phyloP scores from a whole-genome alignment of 2,888 invertebrate genomes.

The Perdita meconis region DNA sequence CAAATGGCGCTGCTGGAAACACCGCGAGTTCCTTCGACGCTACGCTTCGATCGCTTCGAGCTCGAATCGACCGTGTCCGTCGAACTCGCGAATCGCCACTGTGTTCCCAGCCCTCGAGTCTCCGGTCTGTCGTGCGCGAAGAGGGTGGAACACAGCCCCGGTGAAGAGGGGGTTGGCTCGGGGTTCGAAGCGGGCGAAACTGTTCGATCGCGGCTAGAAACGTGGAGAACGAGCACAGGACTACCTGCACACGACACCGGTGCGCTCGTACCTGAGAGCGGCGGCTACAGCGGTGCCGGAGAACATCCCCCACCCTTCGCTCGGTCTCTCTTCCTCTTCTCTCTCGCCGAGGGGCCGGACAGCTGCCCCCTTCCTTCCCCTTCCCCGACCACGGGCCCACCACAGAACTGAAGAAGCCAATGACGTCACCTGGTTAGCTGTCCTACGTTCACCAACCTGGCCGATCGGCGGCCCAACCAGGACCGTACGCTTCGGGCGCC shows the following conservation, averaged over 20 bases:
- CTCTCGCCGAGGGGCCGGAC: constrained; percentile 46
- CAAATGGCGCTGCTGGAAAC: neutral
- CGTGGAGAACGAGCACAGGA: constrained; percentile 64
- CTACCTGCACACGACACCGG: constrained; percentile 78
- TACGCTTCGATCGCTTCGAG: constrained; percentile 13
- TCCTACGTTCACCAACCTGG: constrained; percentile 77
- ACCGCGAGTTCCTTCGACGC: neutral
- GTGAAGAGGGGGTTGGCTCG: constrained; percentile 6
- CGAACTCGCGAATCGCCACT: neutral
- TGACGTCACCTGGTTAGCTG: constrained; percentile 79
- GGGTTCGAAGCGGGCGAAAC: constrained; percentile 20
- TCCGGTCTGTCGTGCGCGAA: neutral
- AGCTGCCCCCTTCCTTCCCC: constrained; percentile 46
- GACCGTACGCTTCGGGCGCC: constrained; percentile 48
- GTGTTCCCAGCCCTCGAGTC: too few species aligned
- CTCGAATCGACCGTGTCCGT: neutral
- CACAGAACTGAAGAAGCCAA: constrained; percentile 75
- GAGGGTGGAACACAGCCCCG: neutral
- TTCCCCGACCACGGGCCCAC: constrained; percentile 47
- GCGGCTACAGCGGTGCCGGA: constrained; percentile 78
- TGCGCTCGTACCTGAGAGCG: constrained; percentile 80
- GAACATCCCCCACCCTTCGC: constrained; percentile 79
- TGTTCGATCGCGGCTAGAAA: constrained; percentile 50
- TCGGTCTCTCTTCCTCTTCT: constrained; percentile 63
- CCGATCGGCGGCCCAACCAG: constrained; percentile 65